Base-by-base conservation (phyloP, 2,888 invertebrate species). In the Galeopsomyia nigrocyanea region DNA sequence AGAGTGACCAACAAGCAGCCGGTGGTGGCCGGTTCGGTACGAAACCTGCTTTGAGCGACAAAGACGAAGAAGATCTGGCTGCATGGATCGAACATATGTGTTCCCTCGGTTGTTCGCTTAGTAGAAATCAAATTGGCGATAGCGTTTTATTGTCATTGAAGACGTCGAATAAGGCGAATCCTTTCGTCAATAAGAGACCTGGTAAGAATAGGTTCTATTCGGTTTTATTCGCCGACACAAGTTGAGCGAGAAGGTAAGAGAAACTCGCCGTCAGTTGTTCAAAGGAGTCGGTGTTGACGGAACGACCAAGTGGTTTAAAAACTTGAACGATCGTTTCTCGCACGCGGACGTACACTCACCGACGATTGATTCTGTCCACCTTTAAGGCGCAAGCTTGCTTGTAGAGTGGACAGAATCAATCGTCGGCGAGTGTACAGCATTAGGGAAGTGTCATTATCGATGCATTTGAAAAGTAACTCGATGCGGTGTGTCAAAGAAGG, bases 61-160 rank as follows among this genome's bases (percentile, higher is more conserved):
- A 62, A 10, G 49, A 71, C 14, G 65, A 71, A 53, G n/a, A 5
- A 16, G 39, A n/a, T 16, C 2, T 71, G 10, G 60, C 46, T 14
- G 39, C 57, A n/a, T 71, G 71, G 71, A 21, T 67, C 22, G 21
- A 67, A 17, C 56, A 21, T n/a, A 67, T 62, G 55, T 61, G 61
- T n/a, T 19, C 56, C 6, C 2, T 67, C 47, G 62, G 63, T 2
- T 50, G 57, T 19, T 57, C 62, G 2, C 16, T 72, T 14, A 58
- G 46, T 1, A 62, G 17, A 50, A 46, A 57, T 16, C 68, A 64
- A 13, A 9, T 72, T 49, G 22, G 46, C 3, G 64, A 68, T 17
- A 72, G 68, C n/a, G 72, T 58, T 1, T 39, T 39, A 6, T n/a
- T 72, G 14, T 26, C 58, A 7, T n/a, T 68, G 9, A 50, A 63